Evolutionary conservation across 2,888 invertebrate genomes (phyloP), one percentile per base, ranked within the genome.

Genomic region (Sesia apiformis): DNA sequence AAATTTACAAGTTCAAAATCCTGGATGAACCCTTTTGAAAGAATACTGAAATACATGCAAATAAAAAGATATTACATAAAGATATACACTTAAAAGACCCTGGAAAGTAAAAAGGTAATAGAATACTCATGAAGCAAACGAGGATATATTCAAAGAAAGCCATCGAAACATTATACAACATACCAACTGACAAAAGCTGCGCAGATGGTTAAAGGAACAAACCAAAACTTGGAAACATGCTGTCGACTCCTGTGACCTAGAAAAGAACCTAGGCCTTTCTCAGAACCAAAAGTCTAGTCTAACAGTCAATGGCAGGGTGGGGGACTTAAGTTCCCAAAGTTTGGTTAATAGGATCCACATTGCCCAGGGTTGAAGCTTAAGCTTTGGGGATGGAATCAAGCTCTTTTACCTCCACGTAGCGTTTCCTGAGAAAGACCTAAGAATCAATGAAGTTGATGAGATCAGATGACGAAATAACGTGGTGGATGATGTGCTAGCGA

Each of bases 171-270:
- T 4, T 23, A 7, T 46, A 8, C n/a, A 46, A 23, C 46, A 46
- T 46, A 71, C 64, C 61, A 60, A 74, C 66, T 63, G 69, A 77
- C 75, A 74, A 75, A 87, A 87, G 87, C 86, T 66, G 70, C 72
- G 75, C 76, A 64, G 69, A 76, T 76, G 81, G 69, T 69, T 76
- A 78, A 78, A 78, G 79, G 79, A 78, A 76, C 65, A 79, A 88
- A 87, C 86, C 88, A 87, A 88, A 86, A 85, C 79, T 89, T 86
- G 88, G 86, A 89, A 86, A 88, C 88, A 87, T 86, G 88, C 88
- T 78, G 81, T 69, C 70, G 78, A 80, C 81, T 83, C 82, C 81
- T 76, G 74, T 73, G 88, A 88, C 88, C 88, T 86, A 88, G 87
- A 84, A 78, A 81, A 78, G 60, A 63, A 72, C 87, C 86, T 84